Percentiles rank a stretch among this genome's conserved stretches.
phyloP scores from a whole-genome alignment of 2,888 invertebrate species.

The Synergus umbraculus region DNA sequence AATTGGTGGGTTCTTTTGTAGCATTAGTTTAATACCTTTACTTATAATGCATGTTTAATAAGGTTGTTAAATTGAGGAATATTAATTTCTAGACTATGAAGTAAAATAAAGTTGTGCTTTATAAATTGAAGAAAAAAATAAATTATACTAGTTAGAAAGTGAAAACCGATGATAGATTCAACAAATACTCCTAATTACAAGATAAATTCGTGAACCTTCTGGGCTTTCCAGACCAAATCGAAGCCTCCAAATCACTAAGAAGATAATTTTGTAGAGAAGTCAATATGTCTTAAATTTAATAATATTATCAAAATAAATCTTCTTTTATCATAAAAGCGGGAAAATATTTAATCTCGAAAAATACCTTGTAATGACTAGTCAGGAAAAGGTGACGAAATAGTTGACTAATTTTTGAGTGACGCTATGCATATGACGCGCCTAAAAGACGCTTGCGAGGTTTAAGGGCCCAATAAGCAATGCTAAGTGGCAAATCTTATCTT shows the following conservation, averaged over 20 bases:
- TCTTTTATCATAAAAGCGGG: neutral
- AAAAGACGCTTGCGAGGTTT: neutral
- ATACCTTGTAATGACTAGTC: neutral
- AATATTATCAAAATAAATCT: neutral
- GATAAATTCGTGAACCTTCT: neutral
- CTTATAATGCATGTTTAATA: too few species aligned
- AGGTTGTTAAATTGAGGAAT: too few species aligned
- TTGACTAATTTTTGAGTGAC: neutral
- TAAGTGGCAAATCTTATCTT: neutral
- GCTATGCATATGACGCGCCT: neutral
- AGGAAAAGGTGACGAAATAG: too few species aligned
- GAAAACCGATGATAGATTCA: too few species aligned
- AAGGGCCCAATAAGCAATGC: neutral
- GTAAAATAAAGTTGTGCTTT: neutral
- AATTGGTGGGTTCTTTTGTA: too few species aligned
- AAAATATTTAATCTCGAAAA: neutral
- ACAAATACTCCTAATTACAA: too few species aligned
- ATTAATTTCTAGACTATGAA: neutral
- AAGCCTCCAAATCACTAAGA: slow-evolving; percentile 11
- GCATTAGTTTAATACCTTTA: too few species aligned
- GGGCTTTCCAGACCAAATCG: neutral
- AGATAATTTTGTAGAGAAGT: neutral
- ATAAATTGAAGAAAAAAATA: too few species aligned
- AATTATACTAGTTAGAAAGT: too few species aligned
- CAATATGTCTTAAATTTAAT: neutral